Evolutionary conservation across 2,888 invertebrate genomes (phyloP).

Genomic region (Bedellia somnulentella): DNA sequence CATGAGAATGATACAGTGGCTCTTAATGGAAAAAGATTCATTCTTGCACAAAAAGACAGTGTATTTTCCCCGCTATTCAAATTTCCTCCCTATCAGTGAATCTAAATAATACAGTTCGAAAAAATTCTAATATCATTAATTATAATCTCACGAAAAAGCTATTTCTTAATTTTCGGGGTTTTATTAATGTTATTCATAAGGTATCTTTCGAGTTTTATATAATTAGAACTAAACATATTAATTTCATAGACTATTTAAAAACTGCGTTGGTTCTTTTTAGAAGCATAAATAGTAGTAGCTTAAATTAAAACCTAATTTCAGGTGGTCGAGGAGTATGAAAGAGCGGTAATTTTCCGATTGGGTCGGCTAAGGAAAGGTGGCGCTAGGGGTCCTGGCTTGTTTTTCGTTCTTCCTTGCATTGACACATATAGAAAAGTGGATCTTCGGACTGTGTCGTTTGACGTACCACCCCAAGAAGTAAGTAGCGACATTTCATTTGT

Average conservation of each 20-base stretch:
- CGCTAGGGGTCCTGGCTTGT: constrained; percentile 85
- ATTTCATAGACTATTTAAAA: neutral
- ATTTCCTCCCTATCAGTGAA: no score
- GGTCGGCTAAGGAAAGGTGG: constrained; percentile 77
- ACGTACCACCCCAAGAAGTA: constrained; percentile 96
- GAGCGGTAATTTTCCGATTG: constrained; percentile 86
- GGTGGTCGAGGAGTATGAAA: constrained; percentile 85
- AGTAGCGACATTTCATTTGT: no score
- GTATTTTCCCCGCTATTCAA: no score
- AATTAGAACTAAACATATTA: constrained; percentile 3
- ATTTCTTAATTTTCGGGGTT: neutral
- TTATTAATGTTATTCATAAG: neutral
- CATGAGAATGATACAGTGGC: no score
- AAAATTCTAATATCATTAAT: no score
- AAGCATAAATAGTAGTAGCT: no score
- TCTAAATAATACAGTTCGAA: no score
- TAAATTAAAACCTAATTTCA: no score
- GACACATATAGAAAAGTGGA: constrained; percentile 93
- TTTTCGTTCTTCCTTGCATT: constrained; percentile 92
- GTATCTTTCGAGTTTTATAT: constrained; percentile 6
- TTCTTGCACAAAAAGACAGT: no score
- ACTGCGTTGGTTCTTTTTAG: no score
- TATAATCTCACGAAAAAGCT: neutral
- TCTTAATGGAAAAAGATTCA: no score
- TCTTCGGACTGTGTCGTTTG: constrained; percentile 90